Conservation (phyloP, 2,797 vertebrate species). For the Takifugu ocellatus region DNA sequence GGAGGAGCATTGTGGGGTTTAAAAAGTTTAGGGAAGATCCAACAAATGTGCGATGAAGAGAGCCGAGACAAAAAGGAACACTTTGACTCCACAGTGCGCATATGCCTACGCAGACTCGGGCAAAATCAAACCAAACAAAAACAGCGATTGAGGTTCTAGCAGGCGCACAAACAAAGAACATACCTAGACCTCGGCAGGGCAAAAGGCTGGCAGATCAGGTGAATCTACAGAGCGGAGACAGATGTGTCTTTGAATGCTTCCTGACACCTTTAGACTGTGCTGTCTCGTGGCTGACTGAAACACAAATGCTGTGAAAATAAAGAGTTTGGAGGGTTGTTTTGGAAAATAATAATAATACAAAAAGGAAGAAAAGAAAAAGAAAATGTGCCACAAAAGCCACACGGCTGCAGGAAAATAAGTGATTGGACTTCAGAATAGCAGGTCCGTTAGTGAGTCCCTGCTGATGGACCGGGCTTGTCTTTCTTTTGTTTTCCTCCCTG, state of each 20-base stretch:
- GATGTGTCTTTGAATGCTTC: conserved; percentile 46
- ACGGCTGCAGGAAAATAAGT: conserved; percentile 52
- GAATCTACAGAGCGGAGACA: conserved; percentile 49
- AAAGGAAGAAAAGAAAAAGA: conserved; percentile 8
- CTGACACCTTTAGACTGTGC: conserved; percentile 56
- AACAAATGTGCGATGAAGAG: conserved; percentile 39
- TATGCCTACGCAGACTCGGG: conserved; percentile 37
- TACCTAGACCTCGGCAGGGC: conserved; percentile 44
- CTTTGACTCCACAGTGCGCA: conserved; percentile 24
- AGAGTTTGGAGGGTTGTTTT: not conserved
- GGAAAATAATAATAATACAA: not conserved
- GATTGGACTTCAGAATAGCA: not conserved
- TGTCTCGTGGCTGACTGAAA: conserved; percentile 38
- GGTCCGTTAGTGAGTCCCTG: too few species aligned
- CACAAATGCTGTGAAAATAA: conserved; percentile 34
- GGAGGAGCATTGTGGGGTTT: conserved; percentile 26
- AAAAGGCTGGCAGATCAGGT: conserved; percentile 62
- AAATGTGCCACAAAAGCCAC: conserved; percentile 32
- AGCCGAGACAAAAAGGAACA: conserved; percentile 42
- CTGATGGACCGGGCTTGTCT: too few species aligned
- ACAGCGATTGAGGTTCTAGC: conserved; percentile 35
- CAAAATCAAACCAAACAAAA: conserved; percentile 53
- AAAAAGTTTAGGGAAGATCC: conserved; percentile 30
- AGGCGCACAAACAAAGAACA: conserved; percentile 11
- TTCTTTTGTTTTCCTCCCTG: too few species aligned